Conservation (phyloP, 2,113 vertebrate species). For the Laticauda laticaudata region DNA sequence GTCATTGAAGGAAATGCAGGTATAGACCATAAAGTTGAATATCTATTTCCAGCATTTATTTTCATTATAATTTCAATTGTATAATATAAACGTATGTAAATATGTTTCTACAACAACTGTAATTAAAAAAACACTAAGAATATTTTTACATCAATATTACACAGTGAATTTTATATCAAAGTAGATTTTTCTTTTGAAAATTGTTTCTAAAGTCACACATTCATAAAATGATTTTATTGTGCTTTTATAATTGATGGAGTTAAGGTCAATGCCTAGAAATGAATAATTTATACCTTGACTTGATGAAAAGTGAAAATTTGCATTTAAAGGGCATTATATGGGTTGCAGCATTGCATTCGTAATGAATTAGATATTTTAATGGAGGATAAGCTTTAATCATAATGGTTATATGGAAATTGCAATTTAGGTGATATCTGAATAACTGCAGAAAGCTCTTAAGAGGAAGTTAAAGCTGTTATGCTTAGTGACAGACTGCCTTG, state of each 20-base stretch:
- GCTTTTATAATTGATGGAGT: not conserved
- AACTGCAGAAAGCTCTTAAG: not conserved
- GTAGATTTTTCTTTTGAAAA: not conserved
- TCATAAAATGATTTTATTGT: not conserved
- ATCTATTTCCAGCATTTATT: not conserved
- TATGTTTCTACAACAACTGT: not conserved
- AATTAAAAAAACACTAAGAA: not conserved
- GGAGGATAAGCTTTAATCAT: not conserved
- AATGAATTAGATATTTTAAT: not conserved
- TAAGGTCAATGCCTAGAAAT: not conserved
- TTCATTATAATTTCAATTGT: not conserved
- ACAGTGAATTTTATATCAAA: not conserved
- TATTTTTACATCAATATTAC: not conserved
- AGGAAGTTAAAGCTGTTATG: not conserved
- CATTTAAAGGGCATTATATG: not conserved
- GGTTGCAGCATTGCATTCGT: not conserved
- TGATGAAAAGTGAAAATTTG: not conserved
- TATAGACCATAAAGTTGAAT: not conserved
- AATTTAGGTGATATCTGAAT: not conserved
- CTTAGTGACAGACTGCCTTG: not conserved
- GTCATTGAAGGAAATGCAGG: not conserved
- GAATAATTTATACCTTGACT: not conserved
- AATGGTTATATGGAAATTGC: not conserved
- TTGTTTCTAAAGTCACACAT: not conserved
- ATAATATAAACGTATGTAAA: not conserved